These are phyloP conservation scores for Microvelia longipes DNA, from an alignment of 1,140 invertebrate genomes.

Conservation along the genomic window DNA sequence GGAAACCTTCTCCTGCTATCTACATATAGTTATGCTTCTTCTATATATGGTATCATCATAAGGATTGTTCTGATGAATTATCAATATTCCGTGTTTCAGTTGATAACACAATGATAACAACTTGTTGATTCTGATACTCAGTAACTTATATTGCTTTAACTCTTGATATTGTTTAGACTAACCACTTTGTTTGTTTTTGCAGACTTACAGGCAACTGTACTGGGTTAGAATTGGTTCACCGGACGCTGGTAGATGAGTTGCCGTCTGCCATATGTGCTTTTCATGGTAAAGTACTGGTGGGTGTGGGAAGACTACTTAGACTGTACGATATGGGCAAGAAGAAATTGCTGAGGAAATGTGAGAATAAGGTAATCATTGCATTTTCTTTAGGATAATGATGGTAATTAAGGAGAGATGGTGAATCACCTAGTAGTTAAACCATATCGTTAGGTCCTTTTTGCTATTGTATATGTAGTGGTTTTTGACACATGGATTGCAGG, in stretches of 20 bases:
- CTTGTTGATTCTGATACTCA: not conserved
- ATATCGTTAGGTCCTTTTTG: too few species aligned
- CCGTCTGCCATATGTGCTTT: conserved; percentile 78
- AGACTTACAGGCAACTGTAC: conserved; percentile 52
- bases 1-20: too few species aligned
- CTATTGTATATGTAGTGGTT: too few species aligned
- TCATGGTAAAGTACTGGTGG: conserved; percentile 80
- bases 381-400: not conserved
- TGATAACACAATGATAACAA: not conserved
- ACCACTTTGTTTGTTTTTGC: conserved; percentile 21
- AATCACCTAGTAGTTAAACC: too few species aligned
- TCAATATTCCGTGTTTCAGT: not conserved
- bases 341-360: conserved; percentile 92
- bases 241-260: conserved; percentile 87
- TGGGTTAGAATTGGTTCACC: conserved; percentile 79
- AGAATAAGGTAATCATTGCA: conserved; percentile 63
- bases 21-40: too few species aligned
- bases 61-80: too few species aligned
- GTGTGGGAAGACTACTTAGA: conserved; percentile 78
- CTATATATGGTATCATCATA: too few species aligned
- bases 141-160: too few species aligned
- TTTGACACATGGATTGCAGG: too few species aligned
- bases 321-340: conserved; percentile 96
- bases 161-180: too few species aligned
- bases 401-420: too few species aligned